Conservation (phyloP, 1,140 invertebrate species). For the Penaeus vannamei region DNA sequence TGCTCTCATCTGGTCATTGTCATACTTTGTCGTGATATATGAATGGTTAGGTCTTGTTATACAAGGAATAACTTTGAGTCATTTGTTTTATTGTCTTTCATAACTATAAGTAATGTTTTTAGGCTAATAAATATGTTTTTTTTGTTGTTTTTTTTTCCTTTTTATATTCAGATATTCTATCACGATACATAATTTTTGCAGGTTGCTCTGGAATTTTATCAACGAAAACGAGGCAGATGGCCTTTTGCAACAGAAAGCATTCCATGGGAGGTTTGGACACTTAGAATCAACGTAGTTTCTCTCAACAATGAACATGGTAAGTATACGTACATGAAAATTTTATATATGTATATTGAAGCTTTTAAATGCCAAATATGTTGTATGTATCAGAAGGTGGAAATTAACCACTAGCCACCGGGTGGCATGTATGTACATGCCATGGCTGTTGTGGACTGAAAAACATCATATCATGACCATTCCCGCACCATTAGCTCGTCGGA, state of each 20-base stretch:
- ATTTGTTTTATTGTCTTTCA: not conserved
- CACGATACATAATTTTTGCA: conserved; percentile 77
- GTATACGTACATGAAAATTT: not conserved
- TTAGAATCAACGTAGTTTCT: conserved; percentile 89
- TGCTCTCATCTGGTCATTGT: too few relatives aligned
- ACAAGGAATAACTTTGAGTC: too few relatives aligned
- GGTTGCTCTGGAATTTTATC: conserved; percentile 96
- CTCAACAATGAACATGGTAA: conserved; percentile 85
- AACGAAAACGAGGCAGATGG: conserved; percentile 91
- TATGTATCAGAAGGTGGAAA: too few relatives aligned
- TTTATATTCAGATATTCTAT: not conserved
- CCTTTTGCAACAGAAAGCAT: conserved; percentile 88
- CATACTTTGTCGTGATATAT: not conserved
- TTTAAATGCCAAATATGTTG: not conserved
- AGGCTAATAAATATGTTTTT: not conserved
- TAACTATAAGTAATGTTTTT: not conserved
- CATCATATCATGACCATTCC: too few relatives aligned
- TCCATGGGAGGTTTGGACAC: conserved; percentile 98
- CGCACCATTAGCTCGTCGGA: too few relatives aligned
- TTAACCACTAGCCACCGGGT: too few relatives aligned
- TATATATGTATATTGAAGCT: not conserved
- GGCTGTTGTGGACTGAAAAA: too few relatives aligned
- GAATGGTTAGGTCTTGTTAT: not conserved
- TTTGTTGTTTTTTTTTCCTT: conserved; percentile 4
- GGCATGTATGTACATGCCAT: too few relatives aligned